These are phyloP conservation scores for Plebejus anna DNA, from an alignment of 2,888 invertebrate species.

Conservation along the genomic window DNA sequence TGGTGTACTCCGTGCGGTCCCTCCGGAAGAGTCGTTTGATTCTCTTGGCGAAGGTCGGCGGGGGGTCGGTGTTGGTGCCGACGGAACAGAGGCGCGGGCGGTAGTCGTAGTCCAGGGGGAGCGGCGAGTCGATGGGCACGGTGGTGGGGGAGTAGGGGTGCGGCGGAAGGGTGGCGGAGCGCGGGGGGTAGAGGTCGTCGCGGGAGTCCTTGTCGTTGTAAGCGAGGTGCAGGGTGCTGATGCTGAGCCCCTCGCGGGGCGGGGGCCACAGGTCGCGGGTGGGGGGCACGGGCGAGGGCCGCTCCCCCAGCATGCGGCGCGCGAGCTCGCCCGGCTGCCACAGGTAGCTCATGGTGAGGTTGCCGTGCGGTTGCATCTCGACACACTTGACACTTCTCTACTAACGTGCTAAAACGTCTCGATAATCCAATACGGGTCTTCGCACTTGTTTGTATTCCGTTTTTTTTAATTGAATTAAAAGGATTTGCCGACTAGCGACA, in stretches of 20 bases:
- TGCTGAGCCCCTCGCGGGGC: slow-evolving; percentile 63
- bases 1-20: slow-evolving; percentile 33
- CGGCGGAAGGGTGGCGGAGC: slow-evolving; percentile 56
- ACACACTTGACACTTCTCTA: slow-evolving; percentile 52
- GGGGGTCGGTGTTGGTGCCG: slow-evolving; percentile 70
- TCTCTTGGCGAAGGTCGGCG: slow-evolving; percentile 53
- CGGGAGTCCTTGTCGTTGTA: slow-evolving; percentile 57
- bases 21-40: slow-evolving; percentile 53
- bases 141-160: slow-evolving; percentile 53
- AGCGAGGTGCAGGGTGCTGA: slow-evolving; percentile 70
- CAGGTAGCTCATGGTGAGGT: slow-evolving; percentile 69
- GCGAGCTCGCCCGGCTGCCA: slow-evolving; percentile 76
- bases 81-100: slow-evolving; percentile 60
- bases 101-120: slow-evolving; percentile 47
- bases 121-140: slow-evolving; percentile 44
- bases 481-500: slow-evolving; percentile 24
- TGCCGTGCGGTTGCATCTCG: slow-evolving; percentile 74
- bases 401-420: slow-evolving; percentile 55
- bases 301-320: slow-evolving; percentile 68
- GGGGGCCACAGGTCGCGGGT: slow-evolving; percentile 65
- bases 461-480: slow-evolving; percentile 24
- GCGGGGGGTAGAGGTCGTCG: slow-evolving; percentile 53
- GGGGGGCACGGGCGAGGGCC: slow-evolving; percentile 69
- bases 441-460: slow-evolving; percentile 68
- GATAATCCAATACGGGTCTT: slow-evolving; percentile 71